Base-by-base conservation (phyloP, 2,113 vertebrate species). In the Charadrius vociferus region DNA sequence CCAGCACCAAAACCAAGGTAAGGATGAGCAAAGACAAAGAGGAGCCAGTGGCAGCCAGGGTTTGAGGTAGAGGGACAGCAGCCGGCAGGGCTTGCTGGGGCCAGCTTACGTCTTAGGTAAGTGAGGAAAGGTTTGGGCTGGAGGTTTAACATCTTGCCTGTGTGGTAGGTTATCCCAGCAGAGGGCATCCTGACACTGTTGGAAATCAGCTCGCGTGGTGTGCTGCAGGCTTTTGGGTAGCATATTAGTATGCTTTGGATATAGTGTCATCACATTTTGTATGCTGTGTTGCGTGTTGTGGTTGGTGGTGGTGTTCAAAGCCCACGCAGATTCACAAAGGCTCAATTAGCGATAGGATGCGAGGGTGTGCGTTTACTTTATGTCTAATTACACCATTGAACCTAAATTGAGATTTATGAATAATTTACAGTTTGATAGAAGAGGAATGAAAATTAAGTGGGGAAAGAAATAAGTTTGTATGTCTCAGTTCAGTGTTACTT, bases 121-220 rank as follows among this genome's bases (percentile, higher is more conserved):
- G 49, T 0, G 1, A 15, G 43, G 37, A 53, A 18, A 10, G 13
- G 26, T 41, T 65, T 49, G 19, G 45, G 49, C 45, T 41, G 67
- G 16, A 26, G 32, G 20, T 73, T 19, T 43, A 50, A 5, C 6
- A 2, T 19, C 47, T 53, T 12, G 0, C 5, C 4, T 62, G n/a
- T 50, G 0, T 18, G 6, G 37, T 24, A 1, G 43, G 11, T 14
- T 63, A 56, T 82, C 91, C 97, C 98, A 96, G 94, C 88, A 98
- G 98, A 96, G 96, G 97, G 96, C 96, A 93, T 53, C 81, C 86
- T 63, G 32, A 8, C 90, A 81, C 88, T 34, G 55, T 20, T 24
- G 67, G 37, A 87, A 39, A 0, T 6, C 2, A 29, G 23, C 23
- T 36, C 4, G 53, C 30, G 1, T 3, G 27, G 22, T 2, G 45